Evolutionary conservation across 2,888 invertebrate species (phyloP).

Genomic region (Rhamnusium bicolor): DNA sequence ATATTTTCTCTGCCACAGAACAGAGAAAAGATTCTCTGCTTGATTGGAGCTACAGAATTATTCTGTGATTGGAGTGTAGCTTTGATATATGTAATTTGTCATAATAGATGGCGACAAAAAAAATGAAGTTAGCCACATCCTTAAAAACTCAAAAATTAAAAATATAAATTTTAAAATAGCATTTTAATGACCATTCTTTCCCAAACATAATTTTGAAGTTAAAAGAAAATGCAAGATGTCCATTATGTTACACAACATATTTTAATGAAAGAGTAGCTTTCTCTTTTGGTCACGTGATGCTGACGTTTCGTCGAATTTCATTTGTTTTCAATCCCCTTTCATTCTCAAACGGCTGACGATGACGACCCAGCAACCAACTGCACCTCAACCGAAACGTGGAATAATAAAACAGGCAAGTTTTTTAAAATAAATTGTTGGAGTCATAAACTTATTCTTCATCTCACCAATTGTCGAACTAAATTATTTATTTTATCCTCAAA

Average conservation of each 20-base stretch:
- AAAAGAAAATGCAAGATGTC: no score
- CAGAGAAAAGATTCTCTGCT: no score
- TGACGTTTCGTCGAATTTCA: constrained; percentile 46
- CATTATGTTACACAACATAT: no score
- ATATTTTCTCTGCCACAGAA: no score
- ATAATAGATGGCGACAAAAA: neutral
- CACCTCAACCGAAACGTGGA: constrained; percentile 72
- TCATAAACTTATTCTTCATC: neutral
- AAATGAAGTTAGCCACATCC: neutral
- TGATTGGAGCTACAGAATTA: no score
- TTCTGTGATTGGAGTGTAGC: no score
- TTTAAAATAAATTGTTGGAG: neutral
- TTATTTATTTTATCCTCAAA: neutral
- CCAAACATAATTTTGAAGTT: neutral
- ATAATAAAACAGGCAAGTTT: constrained; percentile 77
- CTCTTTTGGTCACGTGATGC: constrained; percentile 42
- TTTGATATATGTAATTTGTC: neutral
- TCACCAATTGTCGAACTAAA: neutral
- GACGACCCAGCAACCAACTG: constrained; percentile 53
- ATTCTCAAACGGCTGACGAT: constrained; percentile 42
- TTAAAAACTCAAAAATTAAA: neutral
- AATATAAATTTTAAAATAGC: no score
- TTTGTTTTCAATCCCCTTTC: constrained; percentile 39
- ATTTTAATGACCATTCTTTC: no score
- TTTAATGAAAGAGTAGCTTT: neutral